Percentiles rank a stretch among this genome's conserved stretches.
phyloP scores from a whole-genome alignment of 2,797 vertebrate genomes.

The Muscicapa striata region DNA sequence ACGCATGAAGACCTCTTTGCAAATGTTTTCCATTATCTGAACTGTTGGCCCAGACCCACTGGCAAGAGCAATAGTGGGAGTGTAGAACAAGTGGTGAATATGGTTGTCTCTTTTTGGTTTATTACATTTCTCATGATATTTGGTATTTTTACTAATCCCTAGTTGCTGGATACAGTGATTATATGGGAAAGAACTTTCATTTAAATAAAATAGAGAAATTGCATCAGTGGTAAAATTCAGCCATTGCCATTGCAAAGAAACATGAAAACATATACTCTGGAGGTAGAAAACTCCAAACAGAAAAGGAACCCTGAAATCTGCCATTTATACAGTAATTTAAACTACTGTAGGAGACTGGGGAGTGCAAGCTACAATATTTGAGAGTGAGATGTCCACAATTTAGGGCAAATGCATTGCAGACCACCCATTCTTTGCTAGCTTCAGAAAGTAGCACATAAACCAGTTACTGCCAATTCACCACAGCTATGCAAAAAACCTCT shows the following conservation, averaged over 20 bases:
- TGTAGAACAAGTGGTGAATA: neutral
- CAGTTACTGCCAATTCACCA: neutral
- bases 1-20: neutral
- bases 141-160: slow-evolving; percentile 18
- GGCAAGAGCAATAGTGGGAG: neutral
- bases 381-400: neutral
- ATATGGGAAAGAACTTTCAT: neutral
- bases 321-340: neutral
- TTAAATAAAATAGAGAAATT: neutral
- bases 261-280: neutral
- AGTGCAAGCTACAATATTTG: neutral
- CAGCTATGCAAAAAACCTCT: neutral
- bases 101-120: neutral
- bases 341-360: neutral
- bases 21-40: slow-evolving; percentile 50
- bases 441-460: neutral
- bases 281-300: neutral
- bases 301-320: neutral
- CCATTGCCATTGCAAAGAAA: neutral
- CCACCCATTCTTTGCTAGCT: neutral
- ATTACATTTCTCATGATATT: neutral
- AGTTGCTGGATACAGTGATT: neutral
- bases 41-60: neutral
- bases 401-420: neutral
- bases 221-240: neutral